Evolutionary conservation across 2,888 invertebrate genomes (phyloP), one percentile per base, ranked within the genome.

Genomic region (Lasioglossum leucozonium): DNA sequence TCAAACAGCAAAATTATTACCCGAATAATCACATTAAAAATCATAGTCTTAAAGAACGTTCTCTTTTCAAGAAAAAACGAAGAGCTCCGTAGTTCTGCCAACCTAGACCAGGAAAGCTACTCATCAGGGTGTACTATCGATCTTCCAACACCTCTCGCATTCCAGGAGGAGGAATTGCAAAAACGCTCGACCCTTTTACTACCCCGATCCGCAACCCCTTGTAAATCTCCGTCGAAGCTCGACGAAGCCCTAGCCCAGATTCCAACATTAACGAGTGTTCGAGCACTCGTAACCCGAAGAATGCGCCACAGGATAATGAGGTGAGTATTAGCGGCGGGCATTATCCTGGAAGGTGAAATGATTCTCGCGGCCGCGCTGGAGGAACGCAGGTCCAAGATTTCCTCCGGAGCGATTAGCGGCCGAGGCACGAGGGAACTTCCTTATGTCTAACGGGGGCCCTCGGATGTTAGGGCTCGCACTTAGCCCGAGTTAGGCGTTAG

Each of bases 381-480:
- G 71, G 58, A 62, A 72, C 77, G 18, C 67, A 3, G 51, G 74
- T 47, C 84, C 85, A 81, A 82, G 77, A 86, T 90, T 89, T 89
- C 88, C 84, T 88, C 89, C 72, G 47, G 87, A 92, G 89, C 92
- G 92, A 89, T 89, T 89, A 89, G 84, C 77, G 51, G 58, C 65
- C 67, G 62, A 42, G 40, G 79, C 72, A 77, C 76, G 65, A 76
- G 37, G 44, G 30, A 47, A 74, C 89, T 83, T 77, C 80, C 82
- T 88, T 72, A 78, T 82, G 81, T 72, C 77, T 13, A 22, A 40
- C n/a, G 67, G n/a, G 62, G 37, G 37, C 11, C 4, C 40, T 40
- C 10, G 34, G 67, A 67, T n/a, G 67, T 34, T 67, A 22, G 62
- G 67, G n/a, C 37, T 67, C 34, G 40, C 67, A 67, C 67, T 67